phyloP scores from a whole-genome alignment of 2,797 vertebrate genomes.

The Argentina silus region DNA sequence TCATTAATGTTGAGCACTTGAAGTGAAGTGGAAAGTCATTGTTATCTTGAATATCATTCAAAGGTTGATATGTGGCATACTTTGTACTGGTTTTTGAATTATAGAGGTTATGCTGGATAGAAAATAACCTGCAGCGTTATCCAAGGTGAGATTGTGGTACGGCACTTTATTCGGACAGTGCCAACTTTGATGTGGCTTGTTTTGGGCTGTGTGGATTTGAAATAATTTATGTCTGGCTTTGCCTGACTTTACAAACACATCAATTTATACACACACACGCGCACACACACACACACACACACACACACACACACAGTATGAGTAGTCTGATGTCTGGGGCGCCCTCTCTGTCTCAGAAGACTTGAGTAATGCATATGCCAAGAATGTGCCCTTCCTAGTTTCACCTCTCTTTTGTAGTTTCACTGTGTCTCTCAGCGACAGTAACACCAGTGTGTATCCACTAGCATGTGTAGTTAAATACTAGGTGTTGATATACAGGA shows the following conservation, averaged over 20 bases:
- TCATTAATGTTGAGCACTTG: too few relatives aligned
- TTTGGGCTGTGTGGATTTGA: too few relatives aligned
- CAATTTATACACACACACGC: too few relatives aligned
- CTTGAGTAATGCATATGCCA: slow-evolving; percentile 46
- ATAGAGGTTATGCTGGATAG: background rate
- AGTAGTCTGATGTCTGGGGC: background rate
- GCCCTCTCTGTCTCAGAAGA: slow-evolving; percentile 14
- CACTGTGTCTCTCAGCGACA: slow-evolving; percentile 39
- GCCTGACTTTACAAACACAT: too few relatives aligned
- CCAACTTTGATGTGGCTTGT: too few relatives aligned
- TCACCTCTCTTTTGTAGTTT: slow-evolving; percentile 59
- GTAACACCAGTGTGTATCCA: slow-evolving; percentile 16
- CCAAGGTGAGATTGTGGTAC: too few relatives aligned
- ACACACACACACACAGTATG: background rate
- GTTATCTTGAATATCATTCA: background rate
- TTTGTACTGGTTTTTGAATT: background rate
- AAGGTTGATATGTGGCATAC: background rate
- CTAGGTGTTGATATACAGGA: slow-evolving; percentile 10
- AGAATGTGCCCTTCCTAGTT: slow-evolving; percentile 74
- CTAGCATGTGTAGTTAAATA: slow-evolving; percentile 44
- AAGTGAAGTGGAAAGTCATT: background rate
- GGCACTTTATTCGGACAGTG: too few relatives aligned
- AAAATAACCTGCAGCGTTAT: too few relatives aligned
- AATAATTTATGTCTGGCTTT: too few relatives aligned
- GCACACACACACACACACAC: too few relatives aligned